phyloP scores from a whole-genome alignment of 2,113 vertebrate genomes.

The Benitochromis conjunctus region DNA sequence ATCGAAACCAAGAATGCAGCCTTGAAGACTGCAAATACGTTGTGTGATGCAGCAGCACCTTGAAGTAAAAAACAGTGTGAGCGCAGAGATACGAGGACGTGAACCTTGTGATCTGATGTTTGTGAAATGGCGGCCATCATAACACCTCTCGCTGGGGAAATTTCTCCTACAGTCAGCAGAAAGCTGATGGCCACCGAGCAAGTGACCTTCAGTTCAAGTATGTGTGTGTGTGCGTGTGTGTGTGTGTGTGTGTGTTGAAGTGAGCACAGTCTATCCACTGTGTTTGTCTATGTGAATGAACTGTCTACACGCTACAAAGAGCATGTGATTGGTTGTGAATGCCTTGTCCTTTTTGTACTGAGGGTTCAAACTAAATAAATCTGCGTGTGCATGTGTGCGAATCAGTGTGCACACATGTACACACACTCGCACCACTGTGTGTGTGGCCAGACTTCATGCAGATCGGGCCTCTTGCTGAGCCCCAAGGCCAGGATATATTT shows the following conservation, averaged over 20 bases:
- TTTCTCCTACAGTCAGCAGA: conserved; percentile 20
- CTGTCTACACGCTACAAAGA: background rate
- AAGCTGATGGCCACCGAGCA: background rate
- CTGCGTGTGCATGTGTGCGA: background rate
- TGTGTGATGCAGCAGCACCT: background rate
- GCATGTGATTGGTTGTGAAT: background rate
- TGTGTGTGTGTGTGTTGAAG: background rate
- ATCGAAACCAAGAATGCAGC: background rate
- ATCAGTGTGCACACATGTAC: background rate
- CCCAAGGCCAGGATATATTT: conserved; percentile 59
- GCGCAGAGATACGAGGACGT: conserved; percentile 1
- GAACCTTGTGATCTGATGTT: background rate
- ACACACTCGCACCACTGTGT: conserved; percentile 1
- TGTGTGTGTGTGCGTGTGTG: background rate
- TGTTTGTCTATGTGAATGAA: background rate
- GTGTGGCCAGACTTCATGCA: conserved; percentile 45
- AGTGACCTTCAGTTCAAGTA: conserved; percentile 18
- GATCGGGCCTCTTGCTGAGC: conserved; percentile 41
- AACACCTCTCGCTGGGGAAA: background rate
- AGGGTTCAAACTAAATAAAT: conserved; percentile 8
- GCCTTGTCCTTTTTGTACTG: background rate
- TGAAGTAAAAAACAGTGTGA: background rate
- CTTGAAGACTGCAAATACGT: background rate
- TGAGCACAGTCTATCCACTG: background rate
- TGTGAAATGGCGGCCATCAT: conserved; percentile 17